Conservation (phyloP, 2,113 vertebrate genomes). For the Menidia beryllina region DNA sequence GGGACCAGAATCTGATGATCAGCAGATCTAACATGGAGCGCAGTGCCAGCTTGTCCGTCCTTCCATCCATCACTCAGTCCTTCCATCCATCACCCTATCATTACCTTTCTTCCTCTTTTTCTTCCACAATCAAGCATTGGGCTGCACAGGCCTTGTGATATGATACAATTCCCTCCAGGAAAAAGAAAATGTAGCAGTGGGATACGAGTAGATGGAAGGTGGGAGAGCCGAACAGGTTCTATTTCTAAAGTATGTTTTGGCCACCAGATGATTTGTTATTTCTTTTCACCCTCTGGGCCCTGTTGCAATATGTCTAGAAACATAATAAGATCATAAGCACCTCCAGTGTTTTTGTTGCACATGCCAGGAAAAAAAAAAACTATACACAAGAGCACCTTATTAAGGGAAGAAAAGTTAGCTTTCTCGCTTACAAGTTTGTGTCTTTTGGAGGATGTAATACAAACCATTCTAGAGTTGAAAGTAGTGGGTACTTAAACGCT, state of each 20-base stretch:
- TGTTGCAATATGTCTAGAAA: conserved; percentile 63
- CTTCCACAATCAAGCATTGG: conserved; percentile 46
- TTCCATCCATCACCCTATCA: conserved; percentile 68
- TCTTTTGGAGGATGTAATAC: conserved; percentile 21
- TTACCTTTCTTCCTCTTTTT: conserved; percentile 45
- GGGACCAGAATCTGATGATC: conserved; percentile 25
- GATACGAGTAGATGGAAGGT: conserved; percentile 42
- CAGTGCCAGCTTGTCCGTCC: conserved; percentile 37
- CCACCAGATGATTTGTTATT: conserved; percentile 54
- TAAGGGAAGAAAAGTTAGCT: conserved; percentile 31
- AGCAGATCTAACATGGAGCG: conserved; percentile 35
- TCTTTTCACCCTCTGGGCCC: conserved; percentile 48
- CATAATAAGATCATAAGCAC: conserved; percentile 65
- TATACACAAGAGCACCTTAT: conserved; percentile 31
- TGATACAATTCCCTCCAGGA: conserved; percentile 61
- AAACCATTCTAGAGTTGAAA: conserved; percentile 9
- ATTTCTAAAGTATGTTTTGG: conserved; percentile 41
- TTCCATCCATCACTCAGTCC: conserved; percentile 59
- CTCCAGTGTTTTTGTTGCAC: conserved; percentile 42
- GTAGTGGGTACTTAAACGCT: conserved; percentile 15
- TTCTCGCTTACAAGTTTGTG: conserved; percentile 25
- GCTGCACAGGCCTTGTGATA: conserved; percentile 44
- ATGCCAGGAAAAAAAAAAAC: conserved; percentile 24
- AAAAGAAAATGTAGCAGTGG: conserved; percentile 41
- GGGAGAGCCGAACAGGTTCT: conserved; percentile 19